Evolutionary conservation across 2,888 invertebrate genomes (phyloP).

Genomic region (Chrysopilus asiliformis): DNA sequence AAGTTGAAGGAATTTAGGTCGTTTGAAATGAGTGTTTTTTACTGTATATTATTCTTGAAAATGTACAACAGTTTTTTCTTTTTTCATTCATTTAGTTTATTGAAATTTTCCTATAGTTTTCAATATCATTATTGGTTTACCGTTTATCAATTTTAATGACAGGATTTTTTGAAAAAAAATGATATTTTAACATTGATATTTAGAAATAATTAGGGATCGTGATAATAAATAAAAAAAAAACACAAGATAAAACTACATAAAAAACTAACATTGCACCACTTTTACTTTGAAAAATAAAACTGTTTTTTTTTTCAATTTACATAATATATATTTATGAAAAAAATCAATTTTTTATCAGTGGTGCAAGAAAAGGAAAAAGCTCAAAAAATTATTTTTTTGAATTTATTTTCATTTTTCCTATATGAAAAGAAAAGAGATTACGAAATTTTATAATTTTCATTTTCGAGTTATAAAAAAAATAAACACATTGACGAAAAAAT

Average conservation of each 20-base stretch:
- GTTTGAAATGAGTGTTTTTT: no score
- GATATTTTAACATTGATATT: neutral
- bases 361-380: slow-evolving; percentile 37
- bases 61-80: no score
- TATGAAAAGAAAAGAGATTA: slow-evolving; percentile 15
- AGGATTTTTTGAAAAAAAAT: neutral
- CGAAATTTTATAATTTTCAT: neutral
- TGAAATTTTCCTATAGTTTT: neutral
- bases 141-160: neutral
- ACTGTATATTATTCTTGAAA: no score
- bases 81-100: no score
- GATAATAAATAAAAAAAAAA: no score
- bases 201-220: no score
- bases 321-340: no score
- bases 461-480: slow-evolving; percentile 10
- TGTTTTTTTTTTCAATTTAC: no score
- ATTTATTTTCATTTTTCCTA: neutral
- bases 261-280: no score
- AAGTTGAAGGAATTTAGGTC: no score
- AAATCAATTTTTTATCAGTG: slow-evolving; percentile 16
- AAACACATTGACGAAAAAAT: slow-evolving; percentile 18
- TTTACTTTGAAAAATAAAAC: no score
- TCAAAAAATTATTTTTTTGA: slow-evolving; percentile 20
- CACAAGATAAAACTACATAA: no score
- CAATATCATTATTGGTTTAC: neutral